Evolutionary conservation across 2,113 vertebrate genomes (phyloP), one percentile per base, ranked within the genome.

Genomic region (Eulacestoma nigropectus): DNA sequence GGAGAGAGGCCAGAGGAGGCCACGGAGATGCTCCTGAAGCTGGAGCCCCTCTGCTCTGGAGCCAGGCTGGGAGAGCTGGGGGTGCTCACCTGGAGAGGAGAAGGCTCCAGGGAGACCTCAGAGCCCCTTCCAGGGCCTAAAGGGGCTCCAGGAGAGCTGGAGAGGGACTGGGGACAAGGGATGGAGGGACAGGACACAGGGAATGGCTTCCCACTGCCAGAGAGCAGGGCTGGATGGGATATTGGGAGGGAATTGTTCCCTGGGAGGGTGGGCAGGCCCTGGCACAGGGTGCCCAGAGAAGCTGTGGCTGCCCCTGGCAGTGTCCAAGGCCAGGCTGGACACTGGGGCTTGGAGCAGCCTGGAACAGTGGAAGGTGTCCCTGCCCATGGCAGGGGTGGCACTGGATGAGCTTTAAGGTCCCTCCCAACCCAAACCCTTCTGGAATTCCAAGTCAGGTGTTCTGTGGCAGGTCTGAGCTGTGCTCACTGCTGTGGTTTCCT

Each of bases 401-500:
- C 14, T 6, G 47, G 46, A 2, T 39, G 37, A 0, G 1, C 1
- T 52, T 26, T n/a, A 12, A 68, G 23, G 53, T 46, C 16, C 3
- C n/a, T 39, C 0, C 33, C 29, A 30, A 5, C 16, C 29, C 78
- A 68, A 62, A 15, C 53, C n/a, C 35, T 3, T 1, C 11, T 7
- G 42, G 7, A 26, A 50, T 23, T 23, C 47, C 3, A 5, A 25
- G 55, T 25, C 30, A 57, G 75, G 22, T 46, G 30, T 63, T 26
- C 39, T 53, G 63, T 69, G 95, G 37, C 95, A 99, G 98, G 97
- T 98, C 87, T 94, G 93, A 68, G 98, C 94, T 50, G 96, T 78
- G 94, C 98, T 98, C 92, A 96, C 97, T 12, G 98, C 98, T 67
- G 84, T 96, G 76, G 97, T 98, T 92, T 97, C 97, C 59, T 92